A percentile compares a stretch with the other conserved stretches of the same genome.
These are phyloP conservation scores for Sinocyclocheilus maitianheensis DNA, from an alignment of 2,113 vertebrate genomes.

Conservation along the genomic window DNA sequence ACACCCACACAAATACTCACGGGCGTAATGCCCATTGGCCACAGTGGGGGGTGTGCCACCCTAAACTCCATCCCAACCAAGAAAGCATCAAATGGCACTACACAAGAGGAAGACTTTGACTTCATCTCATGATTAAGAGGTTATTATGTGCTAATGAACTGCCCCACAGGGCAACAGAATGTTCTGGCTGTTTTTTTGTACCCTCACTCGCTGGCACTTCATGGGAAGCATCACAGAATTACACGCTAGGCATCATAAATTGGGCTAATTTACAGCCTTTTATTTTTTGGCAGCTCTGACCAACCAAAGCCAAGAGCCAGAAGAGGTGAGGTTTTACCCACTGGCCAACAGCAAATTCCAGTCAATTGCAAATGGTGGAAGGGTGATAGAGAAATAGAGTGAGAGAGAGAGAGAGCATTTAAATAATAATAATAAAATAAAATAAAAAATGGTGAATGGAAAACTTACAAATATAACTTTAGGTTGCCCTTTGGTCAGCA, in stretches of 20 bases:
- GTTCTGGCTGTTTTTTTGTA: constrained; percentile 28
- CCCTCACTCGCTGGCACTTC: constrained; percentile 39
- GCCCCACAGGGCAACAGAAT: constrained; percentile 41
- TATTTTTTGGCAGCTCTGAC: constrained; percentile 55
- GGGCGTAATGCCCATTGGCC: background rate
- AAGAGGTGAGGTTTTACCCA: constrained; percentile 55
- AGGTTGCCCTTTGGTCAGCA: background rate
- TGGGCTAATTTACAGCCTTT: constrained; percentile 65
- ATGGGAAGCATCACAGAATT: constrained; percentile 61
- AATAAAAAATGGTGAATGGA: background rate
- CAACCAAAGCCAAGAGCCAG: constrained; percentile 36
- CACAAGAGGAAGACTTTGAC: constrained; percentile 4
- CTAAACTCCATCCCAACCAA: background rate
- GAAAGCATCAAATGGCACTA: background rate
- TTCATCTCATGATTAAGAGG: constrained; percentile 54
- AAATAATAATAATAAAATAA: too few species aligned
- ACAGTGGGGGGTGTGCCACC: background rate
- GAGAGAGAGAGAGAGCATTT: constrained; percentile 41
- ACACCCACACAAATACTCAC: background rate
- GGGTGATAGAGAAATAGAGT: constrained; percentile 39
- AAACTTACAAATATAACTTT: background rate
- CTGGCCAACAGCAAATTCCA: constrained; percentile 66
- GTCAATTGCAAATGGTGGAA: constrained; percentile 45
- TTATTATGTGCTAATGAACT: constrained; percentile 58
- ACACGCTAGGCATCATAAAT: constrained; percentile 64